A percentile compares a stretch with the other conserved stretches of the same genome.
These are phyloP conservation scores for Takifugu flavidus DNA, from an alignment of 2,113 vertebrate genomes.

Conservation along the genomic window DNA sequence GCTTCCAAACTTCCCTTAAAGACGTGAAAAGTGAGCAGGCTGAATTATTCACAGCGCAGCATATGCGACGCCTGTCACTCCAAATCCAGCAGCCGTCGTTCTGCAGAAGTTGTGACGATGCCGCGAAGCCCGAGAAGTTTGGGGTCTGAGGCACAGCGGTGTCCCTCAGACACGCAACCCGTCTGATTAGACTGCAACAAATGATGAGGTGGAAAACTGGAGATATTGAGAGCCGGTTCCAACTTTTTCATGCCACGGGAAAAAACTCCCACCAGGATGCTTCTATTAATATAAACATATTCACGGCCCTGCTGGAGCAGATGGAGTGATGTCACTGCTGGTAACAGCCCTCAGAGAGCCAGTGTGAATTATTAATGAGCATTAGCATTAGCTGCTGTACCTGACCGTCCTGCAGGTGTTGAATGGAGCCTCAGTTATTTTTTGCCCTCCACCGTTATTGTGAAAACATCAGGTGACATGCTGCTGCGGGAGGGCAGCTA, in stretches of 20 bases:
- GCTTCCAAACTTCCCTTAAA: constrained; percentile 62
- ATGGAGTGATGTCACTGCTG: constrained; percentile 9
- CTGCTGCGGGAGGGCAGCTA: constrained; percentile 32
- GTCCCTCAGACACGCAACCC: no score
- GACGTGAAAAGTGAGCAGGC: constrained; percentile 50
- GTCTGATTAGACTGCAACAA: no score
- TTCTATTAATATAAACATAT: constrained; percentile 22
- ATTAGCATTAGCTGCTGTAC: constrained; percentile 28
- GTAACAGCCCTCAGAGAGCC: constrained; percentile 14
- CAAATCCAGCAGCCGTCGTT: constrained; percentile 49
- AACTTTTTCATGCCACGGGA: not conserved
- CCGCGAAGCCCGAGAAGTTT: constrained; percentile 9
- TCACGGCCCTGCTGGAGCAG: constrained; percentile 18
- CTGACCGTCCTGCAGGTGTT: constrained; percentile 57
- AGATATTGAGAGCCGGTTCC: not conserved
- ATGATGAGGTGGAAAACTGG: no score
- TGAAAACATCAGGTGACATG: constrained; percentile 67
- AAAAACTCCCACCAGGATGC: constrained; percentile 6
- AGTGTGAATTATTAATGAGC: constrained; percentile 59
- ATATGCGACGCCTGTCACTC: constrained; percentile 56
- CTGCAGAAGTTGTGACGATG: constrained; percentile 40
- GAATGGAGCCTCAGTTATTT: constrained; percentile 40
- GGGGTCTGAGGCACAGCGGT: not conserved
- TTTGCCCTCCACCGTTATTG: constrained; percentile 37
- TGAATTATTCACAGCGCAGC: constrained; percentile 67